These are phyloP conservation scores for Drosophila erecta DNA, from an alignment of 1,140 invertebrate genomes.

Conservation along the genomic window DNA sequence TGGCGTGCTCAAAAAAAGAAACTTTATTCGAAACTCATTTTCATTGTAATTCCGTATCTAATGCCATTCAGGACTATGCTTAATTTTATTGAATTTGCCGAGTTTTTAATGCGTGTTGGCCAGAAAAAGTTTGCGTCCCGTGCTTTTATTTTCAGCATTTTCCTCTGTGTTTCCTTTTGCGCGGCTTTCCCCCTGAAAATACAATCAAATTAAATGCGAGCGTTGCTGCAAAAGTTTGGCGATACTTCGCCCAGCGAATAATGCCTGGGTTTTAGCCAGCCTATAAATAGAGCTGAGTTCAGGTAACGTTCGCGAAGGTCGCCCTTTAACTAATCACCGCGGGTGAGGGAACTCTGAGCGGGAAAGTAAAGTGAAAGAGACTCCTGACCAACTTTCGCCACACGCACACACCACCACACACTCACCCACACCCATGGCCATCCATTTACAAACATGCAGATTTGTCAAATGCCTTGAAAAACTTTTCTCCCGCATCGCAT, in stretches of 20 bases:
- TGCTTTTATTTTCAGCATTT: constrained; percentile 34
- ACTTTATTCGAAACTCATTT: neutral
- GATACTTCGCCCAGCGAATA: constrained; percentile 4
- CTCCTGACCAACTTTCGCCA: constrained; percentile 1
- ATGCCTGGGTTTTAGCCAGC: neutral
- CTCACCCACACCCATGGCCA: neutral
- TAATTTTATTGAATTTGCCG: constrained; percentile 50
- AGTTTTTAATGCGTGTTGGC: constrained; percentile 29
- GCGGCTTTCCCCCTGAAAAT: constrained; percentile 5
- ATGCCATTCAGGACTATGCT: constrained; percentile 53
- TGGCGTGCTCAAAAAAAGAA: neutral
- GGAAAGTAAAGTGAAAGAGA: too few species aligned
- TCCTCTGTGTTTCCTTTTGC: constrained; percentile 14
- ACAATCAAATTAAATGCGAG: constrained; percentile 73
- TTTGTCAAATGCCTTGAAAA: constrained; percentile 45
- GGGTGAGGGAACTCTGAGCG: neutral
- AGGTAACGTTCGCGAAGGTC: constrained; percentile 17
- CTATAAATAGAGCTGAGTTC: constrained; percentile 37
- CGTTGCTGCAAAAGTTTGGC: constrained; percentile 34
- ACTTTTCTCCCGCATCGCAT: constrained; percentile 46
- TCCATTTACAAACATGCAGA: constrained; percentile 25
- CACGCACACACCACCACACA: neutral
- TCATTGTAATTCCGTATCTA: constrained; percentile 52
- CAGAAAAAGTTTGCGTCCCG: constrained; percentile 26
- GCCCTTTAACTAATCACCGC: constrained; percentile 9